These are phyloP conservation scores for Tenrec ecaudatus DNA, from an alignment of 2,113 vertebrate species.

Conservation along the genomic window DNA sequence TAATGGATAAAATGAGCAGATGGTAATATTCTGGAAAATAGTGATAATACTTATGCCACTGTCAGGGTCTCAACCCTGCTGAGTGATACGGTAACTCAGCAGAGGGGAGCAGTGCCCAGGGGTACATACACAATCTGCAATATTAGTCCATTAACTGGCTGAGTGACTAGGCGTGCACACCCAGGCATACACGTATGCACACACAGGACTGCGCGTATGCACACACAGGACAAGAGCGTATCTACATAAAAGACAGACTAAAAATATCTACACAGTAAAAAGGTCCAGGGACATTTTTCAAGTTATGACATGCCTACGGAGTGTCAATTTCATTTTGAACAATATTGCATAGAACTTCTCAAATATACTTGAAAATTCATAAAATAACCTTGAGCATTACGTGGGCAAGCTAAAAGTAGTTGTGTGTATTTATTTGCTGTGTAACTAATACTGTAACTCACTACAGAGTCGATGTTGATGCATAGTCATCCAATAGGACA, in stretches of 20 bases:
- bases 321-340: not conserved
- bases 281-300: constrained; percentile 20
- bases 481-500: too few relatives aligned
- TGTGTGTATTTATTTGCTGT: not conserved
- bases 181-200: not conserved
- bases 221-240: too few relatives aligned
- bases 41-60: constrained; percentile 61
- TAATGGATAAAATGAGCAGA: constrained; percentile 77
- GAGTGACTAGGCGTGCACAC: constrained; percentile 18
- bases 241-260: not conserved
- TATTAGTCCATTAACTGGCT: constrained; percentile 35
- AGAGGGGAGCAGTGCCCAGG: constrained; percentile 58
- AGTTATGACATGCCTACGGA: constrained; percentile 23
- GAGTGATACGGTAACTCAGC: constrained; percentile 60
- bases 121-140: constrained; percentile 5
- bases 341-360: not conserved
- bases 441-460: not conserved
- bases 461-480: too few relatives aligned
- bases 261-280: not conserved
- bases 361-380: constrained; percentile 5
- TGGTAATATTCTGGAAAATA: constrained; percentile 75
- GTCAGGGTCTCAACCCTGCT: constrained; percentile 58
- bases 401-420: not conserved
- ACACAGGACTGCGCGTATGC: not conserved
- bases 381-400: constrained; percentile 16